Percentiles rank a stretch among this genome's conserved stretches.
phyloP scores from a whole-genome alignment of 1,140 invertebrate species.

The Hycleus cichorii region DNA sequence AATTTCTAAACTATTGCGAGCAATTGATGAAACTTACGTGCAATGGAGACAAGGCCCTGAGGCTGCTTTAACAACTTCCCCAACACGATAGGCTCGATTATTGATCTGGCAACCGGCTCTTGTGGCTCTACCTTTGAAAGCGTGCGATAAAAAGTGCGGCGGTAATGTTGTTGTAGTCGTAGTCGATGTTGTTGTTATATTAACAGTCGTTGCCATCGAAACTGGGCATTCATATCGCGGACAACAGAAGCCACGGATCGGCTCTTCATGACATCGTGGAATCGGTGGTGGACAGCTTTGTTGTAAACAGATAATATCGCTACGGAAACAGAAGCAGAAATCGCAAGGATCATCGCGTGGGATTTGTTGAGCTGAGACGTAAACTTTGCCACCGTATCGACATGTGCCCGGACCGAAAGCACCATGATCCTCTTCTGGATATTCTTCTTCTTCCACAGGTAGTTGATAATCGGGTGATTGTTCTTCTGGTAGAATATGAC shows the following conservation, averaged over 20 bases:
- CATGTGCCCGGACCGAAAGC: conserved; percentile 81
- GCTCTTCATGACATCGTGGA: conserved; percentile 80
- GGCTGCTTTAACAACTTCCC: conserved; percentile 71
- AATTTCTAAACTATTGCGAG: not conserved
- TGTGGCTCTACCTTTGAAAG: conserved; percentile 64
- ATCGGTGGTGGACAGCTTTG: conserved; percentile 93
- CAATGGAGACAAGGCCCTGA: conserved; percentile 87
- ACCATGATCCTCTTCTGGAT: conserved; percentile 62
- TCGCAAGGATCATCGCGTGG: conserved; percentile 89
- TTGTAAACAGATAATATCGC: conserved; percentile 90
- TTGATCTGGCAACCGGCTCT: conserved; percentile 77
- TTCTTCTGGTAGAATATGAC: conserved; percentile 15
- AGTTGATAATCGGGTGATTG: conserved; percentile 38
- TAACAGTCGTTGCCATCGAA: conserved; percentile 67
- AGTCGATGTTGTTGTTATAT: conserved; percentile 74
- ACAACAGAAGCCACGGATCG: conserved; percentile 89
- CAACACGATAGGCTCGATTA: conserved; percentile 72
- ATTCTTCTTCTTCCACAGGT: conserved; percentile 49
- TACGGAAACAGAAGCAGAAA: conserved; percentile 95
- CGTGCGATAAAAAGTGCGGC: conserved; percentile 69
- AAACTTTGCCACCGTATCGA: conserved; percentile 83
- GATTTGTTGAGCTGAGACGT: conserved; percentile 90
- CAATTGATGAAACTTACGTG: conserved; percentile 62
- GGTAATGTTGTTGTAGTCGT: conserved; percentile 79
- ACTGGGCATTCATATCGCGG: conserved; percentile 90